phyloP scores from a whole-genome alignment of 1,140 invertebrate genomes.

The Psix sp. region DNA sequence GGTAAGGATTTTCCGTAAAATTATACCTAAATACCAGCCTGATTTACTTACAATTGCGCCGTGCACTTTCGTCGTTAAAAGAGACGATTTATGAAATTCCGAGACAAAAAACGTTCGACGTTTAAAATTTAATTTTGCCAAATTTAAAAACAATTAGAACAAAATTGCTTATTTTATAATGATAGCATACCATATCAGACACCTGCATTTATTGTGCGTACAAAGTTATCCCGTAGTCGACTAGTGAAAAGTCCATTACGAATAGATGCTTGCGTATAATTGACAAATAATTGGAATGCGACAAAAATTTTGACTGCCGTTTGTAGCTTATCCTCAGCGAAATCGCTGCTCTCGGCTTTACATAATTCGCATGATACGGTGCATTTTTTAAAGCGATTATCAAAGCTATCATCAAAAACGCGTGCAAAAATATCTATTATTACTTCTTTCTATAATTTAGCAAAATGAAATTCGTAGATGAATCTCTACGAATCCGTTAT shows the following conservation, averaged over 20 bases:
- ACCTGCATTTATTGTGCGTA: slow-evolving; percentile 39
- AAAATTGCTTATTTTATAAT: no score
- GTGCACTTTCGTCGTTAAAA: background rate
- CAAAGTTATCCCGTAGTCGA: slow-evolving; percentile 9
- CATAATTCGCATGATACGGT: slow-evolving; percentile 22
- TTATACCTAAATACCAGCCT: slow-evolving; percentile 8
- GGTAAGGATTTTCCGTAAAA: slow-evolving; percentile 40
- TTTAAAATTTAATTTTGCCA: no score
- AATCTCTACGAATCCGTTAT: no score
- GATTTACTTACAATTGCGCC: slow-evolving; percentile 22
- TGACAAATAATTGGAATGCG: slow-evolving; percentile 55
- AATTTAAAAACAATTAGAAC: no score
- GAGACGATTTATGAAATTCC: no score
- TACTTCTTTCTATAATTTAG: no score
- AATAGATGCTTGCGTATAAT: slow-evolving; percentile 36
- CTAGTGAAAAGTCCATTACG: slow-evolving; percentile 6
- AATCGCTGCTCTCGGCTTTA: slow-evolving; percentile 32
- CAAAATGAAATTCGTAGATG: no score
- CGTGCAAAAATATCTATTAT: no score
- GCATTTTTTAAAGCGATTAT: slow-evolving; percentile 36
- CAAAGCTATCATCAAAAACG: no score
- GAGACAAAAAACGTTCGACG: no score
- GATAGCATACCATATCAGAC: no score
- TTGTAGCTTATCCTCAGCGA: slow-evolving; percentile 44
- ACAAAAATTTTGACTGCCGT: slow-evolving; percentile 57